phyloP scores from a whole-genome alignment of 2,888 invertebrate species.

The Zelleria hepariella region DNA sequence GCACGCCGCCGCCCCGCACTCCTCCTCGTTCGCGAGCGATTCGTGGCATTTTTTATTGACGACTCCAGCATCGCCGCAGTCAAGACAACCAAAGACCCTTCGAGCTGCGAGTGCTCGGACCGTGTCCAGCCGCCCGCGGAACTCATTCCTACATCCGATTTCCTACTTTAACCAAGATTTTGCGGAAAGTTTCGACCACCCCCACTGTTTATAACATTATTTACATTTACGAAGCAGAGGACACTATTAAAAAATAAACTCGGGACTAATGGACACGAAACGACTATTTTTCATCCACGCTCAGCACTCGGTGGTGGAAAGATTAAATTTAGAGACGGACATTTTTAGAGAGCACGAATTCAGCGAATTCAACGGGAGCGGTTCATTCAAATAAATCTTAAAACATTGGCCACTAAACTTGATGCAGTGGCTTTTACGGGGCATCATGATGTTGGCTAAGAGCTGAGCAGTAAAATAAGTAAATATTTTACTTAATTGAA shows the following conservation, averaged over 20 bases:
- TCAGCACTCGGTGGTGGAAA: constrained; percentile 36
- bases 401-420: neutral
- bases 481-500: neutral
- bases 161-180: neutral
- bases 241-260: constrained; percentile 51
- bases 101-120: neutral
- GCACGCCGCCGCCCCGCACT: constrained; percentile 41
- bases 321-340: constrained; percentile 54
- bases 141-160: neutral
- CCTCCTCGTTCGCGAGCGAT: constrained; percentile 64
- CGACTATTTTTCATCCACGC: constrained; percentile 50
- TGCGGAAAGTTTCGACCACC: neutral
- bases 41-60: constrained; percentile 72
- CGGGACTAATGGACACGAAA: constrained; percentile 53
- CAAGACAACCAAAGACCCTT: neutral
- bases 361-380: constrained; percentile 19
- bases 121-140: neutral
- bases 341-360: constrained; percentile 47
- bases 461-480: neutral
- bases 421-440: neutral
- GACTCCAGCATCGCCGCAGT: constrained; percentile 33
- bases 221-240: constrained; percentile 20
- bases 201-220: neutral
- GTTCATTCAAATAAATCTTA: neutral
- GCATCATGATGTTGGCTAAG: neutral